Evolutionary conservation across 2,888 invertebrate species (phyloP).

Genomic region (Stenotaenia linearis): DNA sequence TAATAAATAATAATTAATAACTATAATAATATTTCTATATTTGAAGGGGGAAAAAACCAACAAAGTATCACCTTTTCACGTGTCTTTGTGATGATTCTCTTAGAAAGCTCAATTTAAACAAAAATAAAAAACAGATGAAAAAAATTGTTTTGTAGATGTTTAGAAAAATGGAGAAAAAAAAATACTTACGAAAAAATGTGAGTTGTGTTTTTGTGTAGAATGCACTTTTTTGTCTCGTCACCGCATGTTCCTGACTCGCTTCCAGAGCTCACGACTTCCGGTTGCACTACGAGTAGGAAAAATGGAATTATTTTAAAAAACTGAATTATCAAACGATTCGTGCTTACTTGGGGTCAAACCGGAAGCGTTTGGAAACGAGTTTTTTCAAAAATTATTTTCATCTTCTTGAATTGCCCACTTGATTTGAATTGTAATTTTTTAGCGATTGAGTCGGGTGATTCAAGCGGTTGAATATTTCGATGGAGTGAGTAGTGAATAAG

Average conservation of each 20-base stretch:
- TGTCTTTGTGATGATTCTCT: constrained; percentile 26
- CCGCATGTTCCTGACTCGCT: constrained; percentile 12
- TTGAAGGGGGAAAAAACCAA: neutral
- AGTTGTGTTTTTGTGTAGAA: constrained; percentile 24
- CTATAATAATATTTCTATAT: constrained; percentile 11
- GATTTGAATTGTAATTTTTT: neutral
- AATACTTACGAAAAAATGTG: neutral
- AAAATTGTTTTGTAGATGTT: constrained; percentile 16
- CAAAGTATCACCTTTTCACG: constrained; percentile 20
- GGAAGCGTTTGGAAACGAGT: neutral
- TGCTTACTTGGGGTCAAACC: neutral
- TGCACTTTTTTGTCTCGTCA: constrained; percentile 21
- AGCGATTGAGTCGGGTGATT: neutral
- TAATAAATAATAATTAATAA: neutral
- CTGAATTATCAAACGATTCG: neutral
- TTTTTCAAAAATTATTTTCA: neutral
- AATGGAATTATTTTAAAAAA: neutral
- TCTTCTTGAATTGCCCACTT: neutral
- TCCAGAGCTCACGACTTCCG: neutral
- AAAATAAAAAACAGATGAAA: neutral
- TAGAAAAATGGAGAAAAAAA: neutral
- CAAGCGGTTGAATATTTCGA: constrained; percentile 4
- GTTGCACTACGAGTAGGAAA: neutral
- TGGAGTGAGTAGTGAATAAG: neutral
- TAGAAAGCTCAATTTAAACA: constrained; percentile 12